phyloP scores from a whole-genome alignment of 1,140 invertebrate genomes.

The Eufriesea mexicana region DNA sequence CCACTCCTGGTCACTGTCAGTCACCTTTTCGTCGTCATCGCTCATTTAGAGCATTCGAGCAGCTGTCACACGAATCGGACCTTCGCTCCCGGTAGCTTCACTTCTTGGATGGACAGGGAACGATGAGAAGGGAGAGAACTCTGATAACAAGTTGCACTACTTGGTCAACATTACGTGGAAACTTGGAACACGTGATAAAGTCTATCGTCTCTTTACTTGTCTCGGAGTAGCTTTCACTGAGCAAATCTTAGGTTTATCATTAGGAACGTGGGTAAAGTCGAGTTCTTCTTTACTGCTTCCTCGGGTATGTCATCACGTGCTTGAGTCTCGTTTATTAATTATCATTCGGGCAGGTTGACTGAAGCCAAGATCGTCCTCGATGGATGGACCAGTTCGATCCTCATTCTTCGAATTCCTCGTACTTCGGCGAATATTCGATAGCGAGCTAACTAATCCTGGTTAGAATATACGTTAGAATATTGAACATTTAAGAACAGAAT shows the following conservation, averaged over 20 bases:
- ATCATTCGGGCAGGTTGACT: too few species aligned
- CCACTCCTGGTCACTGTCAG: slow-evolving; percentile 60
- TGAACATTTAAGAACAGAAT: background rate
- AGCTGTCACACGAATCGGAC: slow-evolving; percentile 46
- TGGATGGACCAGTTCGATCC: too few species aligned
- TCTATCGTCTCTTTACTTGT: background rate
- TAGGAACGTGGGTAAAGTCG: too few species aligned
- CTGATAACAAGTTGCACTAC: background rate
- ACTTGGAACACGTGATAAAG: background rate
- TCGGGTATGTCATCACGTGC: too few species aligned
- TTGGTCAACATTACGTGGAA: background rate
- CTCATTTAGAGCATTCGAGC: slow-evolving; percentile 79
- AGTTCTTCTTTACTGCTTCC: too few species aligned
- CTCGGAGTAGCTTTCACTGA: background rate
- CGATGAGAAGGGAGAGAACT: background rate
- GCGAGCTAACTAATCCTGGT: too few species aligned
- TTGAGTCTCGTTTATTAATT: too few species aligned
- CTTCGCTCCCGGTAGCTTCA: background rate
- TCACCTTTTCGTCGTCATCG: slow-evolving; percentile 76
- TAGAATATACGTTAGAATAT: background rate
- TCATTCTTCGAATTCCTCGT: background rate
- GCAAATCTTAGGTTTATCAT: background rate
- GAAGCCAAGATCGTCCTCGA: too few species aligned
- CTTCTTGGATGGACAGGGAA: background rate
- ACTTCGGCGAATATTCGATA: background rate